Evolutionary conservation across 2,797 vertebrate genomes (phyloP), one percentile per base, ranked within the genome.

Genomic region (Trachops cirrhosus): DNA sequence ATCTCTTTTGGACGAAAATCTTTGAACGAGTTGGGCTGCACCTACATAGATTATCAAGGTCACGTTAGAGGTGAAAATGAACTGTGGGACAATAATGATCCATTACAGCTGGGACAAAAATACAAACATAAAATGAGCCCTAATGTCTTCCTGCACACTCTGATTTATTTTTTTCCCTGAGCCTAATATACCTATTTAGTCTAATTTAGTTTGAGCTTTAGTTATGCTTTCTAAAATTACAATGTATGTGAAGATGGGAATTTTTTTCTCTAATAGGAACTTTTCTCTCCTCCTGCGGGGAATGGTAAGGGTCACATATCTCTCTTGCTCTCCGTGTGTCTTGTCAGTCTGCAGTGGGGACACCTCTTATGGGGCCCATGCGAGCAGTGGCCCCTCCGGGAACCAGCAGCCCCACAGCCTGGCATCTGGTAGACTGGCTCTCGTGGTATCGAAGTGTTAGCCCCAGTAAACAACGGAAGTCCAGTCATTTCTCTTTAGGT

Each of bases 161-260:
- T 62, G 78, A 50, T 52, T 85, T 89, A 64, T 88, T 73, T 50
- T 78, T 79, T 46, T 78, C 37, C 93, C 84, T 83, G 78, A 89
- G 48, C 41, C 71, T 88, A 74, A 57, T 74, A 41, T 54, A 83
- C 73, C 90, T 96, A 86, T 62, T 95, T 93, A 83, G 57, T 86
- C 78, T 95, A n/a, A 93, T 89, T 83, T 97, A 89, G 85, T 94
- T 96, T 90, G 83, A 93, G 75, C 74, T 91, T 94, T 96, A 80
- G 64, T 67, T 95, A 91, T 85, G 75, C 67, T 89, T 93, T 93
- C 88, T 93, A 87, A 95, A 97, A 95, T 91, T 90, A 93, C 86
- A 92, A 29, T 48, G 67, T 94, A 46, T 92, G 82, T 93, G 70
- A 87, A 41, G 48, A 68, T 9, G 85, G 92, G 89, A 83, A 85